A percentile compares a stretch with the other conserved stretches of the same genome.
Evolutionary conservation across 2,888 invertebrate species (phyloP).

Genomic region (Tipula confusa): DNA sequence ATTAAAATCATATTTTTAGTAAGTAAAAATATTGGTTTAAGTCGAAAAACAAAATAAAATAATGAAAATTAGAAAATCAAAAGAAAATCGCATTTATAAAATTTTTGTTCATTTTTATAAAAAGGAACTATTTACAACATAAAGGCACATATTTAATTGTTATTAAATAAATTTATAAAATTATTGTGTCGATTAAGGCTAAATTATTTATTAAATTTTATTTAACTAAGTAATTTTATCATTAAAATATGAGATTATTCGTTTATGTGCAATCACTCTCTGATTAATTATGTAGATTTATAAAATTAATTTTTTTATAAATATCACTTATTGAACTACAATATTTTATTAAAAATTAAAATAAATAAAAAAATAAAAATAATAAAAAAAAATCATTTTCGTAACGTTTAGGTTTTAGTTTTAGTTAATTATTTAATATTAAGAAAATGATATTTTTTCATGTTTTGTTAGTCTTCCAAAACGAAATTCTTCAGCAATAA

Average conservation of each 20-base stretch:
- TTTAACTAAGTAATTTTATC: background rate
- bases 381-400: background rate
- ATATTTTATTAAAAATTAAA: background rate
- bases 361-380: background rate
- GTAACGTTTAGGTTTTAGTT: background rate
- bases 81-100: background rate
- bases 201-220: background rate
- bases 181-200: background rate
- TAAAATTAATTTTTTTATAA: background rate
- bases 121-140: constrained; percentile 25
- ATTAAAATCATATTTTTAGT: background rate
- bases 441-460: background rate
- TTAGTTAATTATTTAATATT: background rate
- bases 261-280: background rate
- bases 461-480: background rate
- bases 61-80: background rate
- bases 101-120: background rate
- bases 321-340: background rate
- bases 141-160: background rate
- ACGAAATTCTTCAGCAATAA: background rate
- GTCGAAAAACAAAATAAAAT: background rate
- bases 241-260: constrained; percentile 17
- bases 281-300: background rate
- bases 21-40: background rate
- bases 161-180: background rate